These are phyloP conservation scores for Cordilura impudica DNA, from an alignment of 2,888 invertebrate genomes.

Conservation along the genomic window DNA sequence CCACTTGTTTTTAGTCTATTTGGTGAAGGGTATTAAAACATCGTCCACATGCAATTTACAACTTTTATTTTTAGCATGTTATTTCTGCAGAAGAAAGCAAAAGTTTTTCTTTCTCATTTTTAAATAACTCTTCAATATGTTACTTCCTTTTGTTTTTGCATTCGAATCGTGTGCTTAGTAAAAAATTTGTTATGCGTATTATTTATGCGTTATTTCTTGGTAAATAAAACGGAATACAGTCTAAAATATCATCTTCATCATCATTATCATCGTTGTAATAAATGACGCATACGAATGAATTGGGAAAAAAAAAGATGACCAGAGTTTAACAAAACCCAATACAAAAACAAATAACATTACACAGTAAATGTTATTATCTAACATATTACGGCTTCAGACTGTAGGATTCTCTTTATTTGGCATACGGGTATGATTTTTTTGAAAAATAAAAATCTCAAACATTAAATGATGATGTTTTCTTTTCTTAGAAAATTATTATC, in stretches of 20 bases:
- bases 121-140: neutral
- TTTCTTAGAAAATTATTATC: neutral
- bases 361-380: constrained; percentile 12
- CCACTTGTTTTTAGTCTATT: too few relatives aligned
- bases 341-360: neutral
- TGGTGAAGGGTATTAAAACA: too few relatives aligned
- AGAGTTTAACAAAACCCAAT: neutral
- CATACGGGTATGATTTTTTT: too few relatives aligned
- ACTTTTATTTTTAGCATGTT: too few relatives aligned
- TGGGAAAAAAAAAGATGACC: constrained; percentile 19
- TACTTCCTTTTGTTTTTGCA: constrained; percentile 35
- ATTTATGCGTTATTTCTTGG: constrained; percentile 22
- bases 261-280: constrained; percentile 5
- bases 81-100: neutral
- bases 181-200: constrained; percentile 40
- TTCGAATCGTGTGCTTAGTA: constrained; percentile 32
- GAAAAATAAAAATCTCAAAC: too few relatives aligned
- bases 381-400: constrained; percentile 17
- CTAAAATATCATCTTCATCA: constrained; percentile 37
- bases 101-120: neutral
- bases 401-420: constrained; percentile 10
- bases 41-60: too few relatives aligned
- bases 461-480: too few relatives aligned
- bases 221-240: constrained; percentile 4
- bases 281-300: constrained; percentile 43